Conservation (phyloP, 2,113 vertebrate species). For the Vicugna pacos region DNA sequence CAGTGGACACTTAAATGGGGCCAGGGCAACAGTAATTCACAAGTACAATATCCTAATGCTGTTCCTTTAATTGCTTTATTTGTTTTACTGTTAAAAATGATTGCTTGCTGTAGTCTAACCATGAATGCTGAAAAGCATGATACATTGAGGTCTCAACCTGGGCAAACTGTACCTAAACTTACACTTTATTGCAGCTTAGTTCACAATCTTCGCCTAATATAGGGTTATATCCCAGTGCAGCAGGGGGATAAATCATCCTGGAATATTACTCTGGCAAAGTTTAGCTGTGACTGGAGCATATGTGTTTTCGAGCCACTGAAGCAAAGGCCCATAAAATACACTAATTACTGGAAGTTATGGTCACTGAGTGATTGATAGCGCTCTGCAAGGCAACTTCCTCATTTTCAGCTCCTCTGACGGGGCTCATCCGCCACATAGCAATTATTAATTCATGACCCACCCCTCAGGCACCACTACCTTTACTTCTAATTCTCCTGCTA, state of each 20-base stretch:
- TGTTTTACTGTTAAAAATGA: slow-evolving; percentile 79
- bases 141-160: slow-evolving; percentile 89
- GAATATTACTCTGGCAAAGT: slow-evolving; percentile 90
- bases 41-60: slow-evolving; percentile 48
- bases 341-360: slow-evolving; percentile 94
- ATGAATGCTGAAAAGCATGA: slow-evolving; percentile 83
- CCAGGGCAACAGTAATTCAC: slow-evolving; percentile 51
- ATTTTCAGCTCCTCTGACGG: slow-evolving; percentile 86
- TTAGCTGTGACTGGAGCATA: slow-evolving; percentile 89
- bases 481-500: slow-evolving; percentile 76
- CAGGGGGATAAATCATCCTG: slow-evolving; percentile 91
- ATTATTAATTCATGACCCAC: slow-evolving; percentile 91
- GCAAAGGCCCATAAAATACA: slow-evolving; percentile 93
- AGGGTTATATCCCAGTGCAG: slow-evolving; percentile 90
- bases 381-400: slow-evolving; percentile 90
- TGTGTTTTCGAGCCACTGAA: slow-evolving; percentile 91
- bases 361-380: slow-evolving; percentile 94
- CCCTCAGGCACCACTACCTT: slow-evolving; percentile 87
- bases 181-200: slow-evolving; percentile 91
- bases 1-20: slow-evolving; percentile 36
- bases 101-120: slow-evolving; percentile 71
- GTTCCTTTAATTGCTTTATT: slow-evolving; percentile 82
- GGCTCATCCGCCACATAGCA: slow-evolving; percentile 86
- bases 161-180: slow-evolving; percentile 92
- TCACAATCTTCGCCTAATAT: slow-evolving; percentile 88